phyloP scores from a whole-genome alignment of 2,113 vertebrate genomes.

The Pygoscelis adeliae region DNA sequence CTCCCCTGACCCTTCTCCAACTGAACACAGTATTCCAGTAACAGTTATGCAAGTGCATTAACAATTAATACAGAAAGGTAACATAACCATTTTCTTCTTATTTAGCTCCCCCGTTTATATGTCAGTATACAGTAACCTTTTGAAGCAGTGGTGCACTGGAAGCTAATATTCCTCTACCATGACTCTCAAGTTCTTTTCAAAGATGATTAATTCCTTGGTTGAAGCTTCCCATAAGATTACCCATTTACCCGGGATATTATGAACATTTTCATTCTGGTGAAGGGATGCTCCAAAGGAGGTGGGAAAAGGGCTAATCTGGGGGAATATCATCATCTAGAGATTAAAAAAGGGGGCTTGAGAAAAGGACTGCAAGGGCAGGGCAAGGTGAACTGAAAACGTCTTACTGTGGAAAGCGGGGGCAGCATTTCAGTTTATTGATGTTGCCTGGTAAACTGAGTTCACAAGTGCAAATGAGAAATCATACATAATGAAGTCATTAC shows the following conservation, averaged over 20 bases:
- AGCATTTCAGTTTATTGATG: conserved; percentile 46
- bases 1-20: background rate
- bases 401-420: background rate
- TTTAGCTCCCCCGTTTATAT: background rate
- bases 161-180: background rate
- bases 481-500: conserved; percentile 58
- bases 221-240: background rate
- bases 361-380: background rate
- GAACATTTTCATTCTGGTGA: background rate
- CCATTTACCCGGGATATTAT: background rate
- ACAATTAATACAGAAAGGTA: background rate
- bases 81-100: background rate
- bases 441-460: conserved; percentile 58
- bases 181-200: background rate
- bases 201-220: background rate
- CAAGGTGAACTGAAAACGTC: background rate
- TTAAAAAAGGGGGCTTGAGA: background rate
- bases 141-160: background rate
- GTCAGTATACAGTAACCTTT: background rate
- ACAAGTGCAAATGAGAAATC: conserved; percentile 58
- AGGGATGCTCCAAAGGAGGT: background rate
- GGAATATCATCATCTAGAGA: background rate
- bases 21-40: background rate
- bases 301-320: background rate
- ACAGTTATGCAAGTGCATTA: background rate